Percentiles rank a stretch among this genome's conserved stretches.
Conservation (phyloP, 1,140 invertebrate genomes). For the Calycopis cecrops region DNA sequence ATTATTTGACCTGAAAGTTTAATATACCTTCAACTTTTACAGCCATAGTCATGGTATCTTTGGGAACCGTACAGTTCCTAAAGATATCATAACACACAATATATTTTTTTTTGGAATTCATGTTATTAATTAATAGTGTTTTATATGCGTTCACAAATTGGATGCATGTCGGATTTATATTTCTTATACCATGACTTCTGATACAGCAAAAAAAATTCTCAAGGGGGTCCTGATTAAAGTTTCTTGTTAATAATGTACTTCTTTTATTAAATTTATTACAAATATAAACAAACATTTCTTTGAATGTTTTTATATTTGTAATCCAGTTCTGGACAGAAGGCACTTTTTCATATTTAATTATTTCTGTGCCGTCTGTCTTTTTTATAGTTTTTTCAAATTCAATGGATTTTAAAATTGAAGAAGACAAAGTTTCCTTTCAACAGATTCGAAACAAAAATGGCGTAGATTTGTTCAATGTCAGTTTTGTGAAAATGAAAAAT, state of each 20-base stretch:
- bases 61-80: too few relatives aligned
- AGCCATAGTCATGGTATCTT: too few relatives aligned
- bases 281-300: neutral
- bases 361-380: neutral
- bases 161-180: too few relatives aligned
- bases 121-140: too few relatives aligned
- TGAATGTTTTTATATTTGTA: neutral
- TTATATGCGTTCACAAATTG: too few relatives aligned
- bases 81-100: too few relatives aligned
- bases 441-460: slow-evolving; percentile 52
- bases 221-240: neutral
- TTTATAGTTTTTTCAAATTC: neutral
- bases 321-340: slow-evolving; percentile 1
- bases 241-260: neutral
- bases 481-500: slow-evolving; percentile 54
- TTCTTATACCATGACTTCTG: neutral
- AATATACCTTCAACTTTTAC: too few relatives aligned
- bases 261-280: neutral
- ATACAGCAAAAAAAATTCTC: neutral
- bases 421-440: too few relatives aligned
- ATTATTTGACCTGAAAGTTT: too few relatives aligned
- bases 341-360: slow-evolving; percentile 1
- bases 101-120: too few relatives aligned
- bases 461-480: slow-evolving; percentile 53
- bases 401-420: neutral